Base-by-base conservation (phyloP, 2,888 invertebrate genomes). In the Drosophila mimetica region DNA sequence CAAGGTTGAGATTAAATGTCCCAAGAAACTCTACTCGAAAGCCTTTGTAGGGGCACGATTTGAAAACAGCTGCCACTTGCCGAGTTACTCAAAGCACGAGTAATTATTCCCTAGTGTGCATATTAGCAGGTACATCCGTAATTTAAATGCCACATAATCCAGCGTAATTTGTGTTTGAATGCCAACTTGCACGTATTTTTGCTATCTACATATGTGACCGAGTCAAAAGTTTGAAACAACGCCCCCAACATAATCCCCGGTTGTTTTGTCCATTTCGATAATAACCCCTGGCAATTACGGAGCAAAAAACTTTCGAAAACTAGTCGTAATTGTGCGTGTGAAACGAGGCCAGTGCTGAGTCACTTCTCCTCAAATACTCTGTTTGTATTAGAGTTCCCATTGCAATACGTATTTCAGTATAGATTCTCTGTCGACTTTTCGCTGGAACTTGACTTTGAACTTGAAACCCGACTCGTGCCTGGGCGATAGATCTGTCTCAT, bases 341-440 rank as follows among this genome's bases (percentile, higher is more conserved):
- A 71, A 81, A 58, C 87, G 85, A 87, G 80, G 80, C 47, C 87
- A 54, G 16, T 18, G 64, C 69, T 81, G 81, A 82, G 64, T 82
- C 81, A 82, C 67, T 75, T 51, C 34, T 20, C 50, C 37, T 54
- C 54, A 51, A 60, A 37, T 18, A 14, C 2, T 11, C 25, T 54
- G 25, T 9, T 34, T 50, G 20, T 11, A 42, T 9, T 14, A 30
- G 13, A 18, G 36, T 73, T 81, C 71, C 77, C 50, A 72, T 42
- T 54, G 48, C 50, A 64, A 64, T 46, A 58, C 42, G 63, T 63
- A 60, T 79, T 60, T 50, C 72, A 67, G 71, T 70, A 74, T 61
- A 39, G 28, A 28, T 36, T 37, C 42, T 37, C 16, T 4, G 22
- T n/a, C 20, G 42, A 22, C 42, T 42, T 41, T 20, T 14, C 16